Evolutionary conservation across 2,113 vertebrate genomes (phyloP).

Genomic region (Galbula dea): DNA sequence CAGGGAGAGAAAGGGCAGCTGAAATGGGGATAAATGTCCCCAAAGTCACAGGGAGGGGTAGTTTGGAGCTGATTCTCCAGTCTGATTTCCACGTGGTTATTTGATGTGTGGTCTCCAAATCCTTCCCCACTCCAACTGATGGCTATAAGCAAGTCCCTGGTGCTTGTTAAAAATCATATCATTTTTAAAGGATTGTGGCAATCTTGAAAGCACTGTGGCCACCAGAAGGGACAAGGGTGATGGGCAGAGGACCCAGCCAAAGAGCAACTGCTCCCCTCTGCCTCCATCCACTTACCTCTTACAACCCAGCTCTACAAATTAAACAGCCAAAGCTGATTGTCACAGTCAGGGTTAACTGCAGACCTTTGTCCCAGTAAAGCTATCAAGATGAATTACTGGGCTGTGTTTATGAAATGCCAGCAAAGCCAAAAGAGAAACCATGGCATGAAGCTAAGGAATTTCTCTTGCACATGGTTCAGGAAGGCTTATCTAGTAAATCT

Average conservation of each 20-base stretch:
- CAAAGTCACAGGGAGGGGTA: background rate
- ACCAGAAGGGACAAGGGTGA: background rate
- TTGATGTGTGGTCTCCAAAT: background rate
- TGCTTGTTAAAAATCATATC: background rate
- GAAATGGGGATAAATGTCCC: background rate
- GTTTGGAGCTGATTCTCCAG: background rate
- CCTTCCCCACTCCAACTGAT: background rate
- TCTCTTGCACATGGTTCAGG: background rate
- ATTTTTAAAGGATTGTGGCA: background rate
- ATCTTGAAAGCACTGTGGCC: background rate
- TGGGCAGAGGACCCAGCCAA: background rate
- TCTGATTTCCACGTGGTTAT: background rate
- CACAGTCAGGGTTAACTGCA: background rate
- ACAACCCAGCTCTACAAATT: background rate
- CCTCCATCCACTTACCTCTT: background rate
- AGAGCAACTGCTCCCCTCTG: background rate
- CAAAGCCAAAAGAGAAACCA: conserved; percentile 12
- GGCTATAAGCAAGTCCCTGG: background rate
- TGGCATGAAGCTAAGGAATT: background rate
- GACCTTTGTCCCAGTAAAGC: background rate
- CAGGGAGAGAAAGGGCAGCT: background rate
- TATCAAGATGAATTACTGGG: background rate
- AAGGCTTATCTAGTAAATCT: conserved; percentile 23
- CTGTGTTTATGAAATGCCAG: background rate
- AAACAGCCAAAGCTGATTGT: background rate